Evolutionary conservation across 2,888 invertebrate species (phyloP).

Genomic region (Trissolcus brochymenae): DNA sequence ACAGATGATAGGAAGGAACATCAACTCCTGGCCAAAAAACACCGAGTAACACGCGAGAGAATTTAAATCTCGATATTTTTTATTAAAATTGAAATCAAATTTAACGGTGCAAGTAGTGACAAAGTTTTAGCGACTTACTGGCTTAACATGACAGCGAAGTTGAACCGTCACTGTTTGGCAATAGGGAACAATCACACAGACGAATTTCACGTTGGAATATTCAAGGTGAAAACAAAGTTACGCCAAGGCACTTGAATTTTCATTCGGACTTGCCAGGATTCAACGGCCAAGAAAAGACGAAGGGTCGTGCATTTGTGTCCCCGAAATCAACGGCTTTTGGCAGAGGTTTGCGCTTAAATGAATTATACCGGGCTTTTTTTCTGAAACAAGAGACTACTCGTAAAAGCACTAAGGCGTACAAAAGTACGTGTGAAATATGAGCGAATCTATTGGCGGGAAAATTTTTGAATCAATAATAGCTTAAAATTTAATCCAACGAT

Average conservation of each 20-base stretch:
- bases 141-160: constrained; percentile 11
- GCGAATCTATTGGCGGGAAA: constrained; percentile 25
- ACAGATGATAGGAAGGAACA: constrained; percentile 11
- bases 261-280: constrained; percentile 15
- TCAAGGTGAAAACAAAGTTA: constrained; percentile 29
- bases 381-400: background rate
- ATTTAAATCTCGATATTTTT: constrained; percentile 16
- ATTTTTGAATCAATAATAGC: constrained; percentile 28
- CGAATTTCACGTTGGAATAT: constrained; percentile 13
- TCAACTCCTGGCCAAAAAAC: constrained; percentile 6
- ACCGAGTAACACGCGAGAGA: constrained; percentile 2
- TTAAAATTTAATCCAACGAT: constrained; percentile 40
- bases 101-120: constrained; percentile 6
- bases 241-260: background rate
- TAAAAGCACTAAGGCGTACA: constrained; percentile 2
- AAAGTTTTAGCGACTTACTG: constrained; percentile 7
- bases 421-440: constrained; percentile 10
- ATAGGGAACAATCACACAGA: constrained; percentile 10
- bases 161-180: constrained; percentile 6
- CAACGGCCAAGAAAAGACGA: constrained; percentile 7
- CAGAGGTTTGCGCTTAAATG: constrained; percentile 9
- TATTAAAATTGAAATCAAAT: constrained; percentile 7
- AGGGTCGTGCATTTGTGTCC: constrained; percentile 1
- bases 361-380: constrained; percentile 3
- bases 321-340: constrained; percentile 12